A percentile compares a stretch with the other conserved stretches of the same genome.
Evolutionary conservation across 2,888 invertebrate species (phyloP).

Genomic region (Bruchidius siliquastri): DNA sequence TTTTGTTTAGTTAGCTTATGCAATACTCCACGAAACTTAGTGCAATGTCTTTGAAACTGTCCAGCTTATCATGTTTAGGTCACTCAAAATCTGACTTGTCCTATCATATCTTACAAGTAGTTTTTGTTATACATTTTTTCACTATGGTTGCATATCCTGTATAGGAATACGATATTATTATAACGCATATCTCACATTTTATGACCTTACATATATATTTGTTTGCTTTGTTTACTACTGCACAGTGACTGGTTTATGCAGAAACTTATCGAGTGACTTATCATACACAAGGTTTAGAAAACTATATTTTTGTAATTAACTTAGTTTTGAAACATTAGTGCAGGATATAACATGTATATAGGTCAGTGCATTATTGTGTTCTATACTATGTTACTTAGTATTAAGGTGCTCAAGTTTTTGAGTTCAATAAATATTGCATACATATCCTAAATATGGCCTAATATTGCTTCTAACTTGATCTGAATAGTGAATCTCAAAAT

Average conservation of each 20-base stretch:
- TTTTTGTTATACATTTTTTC: no score
- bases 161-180: no score
- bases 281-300: no score
- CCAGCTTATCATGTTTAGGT: background rate
- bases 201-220: no score
- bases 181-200: no score
- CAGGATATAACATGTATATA: background rate
- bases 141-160: no score
- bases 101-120: no score
- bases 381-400: background rate
- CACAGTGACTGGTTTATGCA: no score
- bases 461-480: background rate
- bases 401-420: background rate
- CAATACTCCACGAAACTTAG: background rate
- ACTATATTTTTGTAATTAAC: no score
- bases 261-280: no score
- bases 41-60: background rate
- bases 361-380: background rate
- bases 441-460: background rate
- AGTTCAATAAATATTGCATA: background rate
- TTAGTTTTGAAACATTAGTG: background rate
- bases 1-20: background rate
- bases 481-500: background rate
- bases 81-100: background rate
- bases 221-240: no score